These are phyloP conservation scores for Archips crataeganus DNA, from an alignment of 2,888 invertebrate genomes.

Conservation along the genomic window DNA sequence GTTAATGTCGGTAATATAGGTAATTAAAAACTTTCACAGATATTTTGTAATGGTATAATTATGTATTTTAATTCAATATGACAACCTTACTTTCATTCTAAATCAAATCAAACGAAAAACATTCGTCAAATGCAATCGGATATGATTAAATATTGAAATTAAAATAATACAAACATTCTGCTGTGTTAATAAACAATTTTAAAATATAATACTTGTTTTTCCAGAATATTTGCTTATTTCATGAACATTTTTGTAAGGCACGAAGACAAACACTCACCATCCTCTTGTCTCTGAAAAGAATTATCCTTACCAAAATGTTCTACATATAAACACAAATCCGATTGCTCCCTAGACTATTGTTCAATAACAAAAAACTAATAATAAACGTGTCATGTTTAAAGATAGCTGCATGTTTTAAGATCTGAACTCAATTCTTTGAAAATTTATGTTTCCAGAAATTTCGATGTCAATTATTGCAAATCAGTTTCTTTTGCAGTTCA, in stretches of 20 bases:
- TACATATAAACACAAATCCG: conserved; percentile 61
- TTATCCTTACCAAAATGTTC: conserved; percentile 77
- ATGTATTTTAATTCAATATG: conserved; percentile 50
- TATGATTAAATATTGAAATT: conserved; percentile 60
- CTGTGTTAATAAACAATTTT: conserved; percentile 19
- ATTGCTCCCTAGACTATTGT: conserved; percentile 4
- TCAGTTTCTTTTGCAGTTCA: conserved; percentile 73
- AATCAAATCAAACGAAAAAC: conserved; percentile 41
- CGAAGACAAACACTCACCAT: conserved; percentile 76
- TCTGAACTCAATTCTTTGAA: conserved; percentile 42
- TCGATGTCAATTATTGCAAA: conserved; percentile 48
- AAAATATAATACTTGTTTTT: conserved; percentile 12
- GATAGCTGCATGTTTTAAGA: conserved; percentile 53
- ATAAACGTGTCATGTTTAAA: conserved; percentile 58
- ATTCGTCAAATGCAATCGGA: conserved; percentile 48
- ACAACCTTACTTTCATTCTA: conserved; percentile 70
- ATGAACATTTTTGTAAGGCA: conserved; percentile 76
- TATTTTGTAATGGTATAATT: background rate
- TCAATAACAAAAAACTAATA: conserved; percentile 2
- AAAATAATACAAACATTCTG: conserved; percentile 68
- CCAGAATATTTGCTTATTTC: conserved; percentile 68
- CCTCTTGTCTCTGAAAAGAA: conserved; percentile 80
- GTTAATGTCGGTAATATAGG: background rate
- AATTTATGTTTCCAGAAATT: background rate
- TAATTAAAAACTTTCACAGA: background rate